Evolutionary conservation across 2,797 vertebrate species (phyloP).

Genomic region (Crotalus adamanteus): DNA sequence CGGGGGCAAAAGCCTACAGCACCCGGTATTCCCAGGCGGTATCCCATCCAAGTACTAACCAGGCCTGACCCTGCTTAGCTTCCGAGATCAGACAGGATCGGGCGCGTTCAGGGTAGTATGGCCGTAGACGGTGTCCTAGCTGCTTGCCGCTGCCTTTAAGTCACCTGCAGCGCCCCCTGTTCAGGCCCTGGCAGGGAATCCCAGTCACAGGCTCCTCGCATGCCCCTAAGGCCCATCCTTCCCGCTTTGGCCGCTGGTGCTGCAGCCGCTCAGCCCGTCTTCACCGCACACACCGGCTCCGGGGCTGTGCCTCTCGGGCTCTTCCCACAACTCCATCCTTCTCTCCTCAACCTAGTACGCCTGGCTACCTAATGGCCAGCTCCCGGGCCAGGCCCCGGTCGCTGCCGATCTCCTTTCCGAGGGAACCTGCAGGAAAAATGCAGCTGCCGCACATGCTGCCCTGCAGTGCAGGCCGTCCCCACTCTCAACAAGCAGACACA

Average conservation of each 20-base stretch:
- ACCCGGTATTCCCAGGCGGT: no score
- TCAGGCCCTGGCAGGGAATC: neutral
- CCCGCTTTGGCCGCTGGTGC: neutral
- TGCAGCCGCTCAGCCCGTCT: neutral
- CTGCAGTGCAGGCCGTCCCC: no score
- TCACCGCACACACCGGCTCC: rapidly evolving
- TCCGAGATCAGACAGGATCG: no score
- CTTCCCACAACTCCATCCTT: neutral
- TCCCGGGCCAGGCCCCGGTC: no score
- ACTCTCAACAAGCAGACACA: no score
- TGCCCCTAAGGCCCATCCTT: neutral
- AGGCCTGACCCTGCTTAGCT: no score
- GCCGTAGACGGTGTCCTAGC: neutral
- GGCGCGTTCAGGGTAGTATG: no score
- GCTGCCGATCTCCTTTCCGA: no score
- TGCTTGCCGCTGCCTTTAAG: neutral
- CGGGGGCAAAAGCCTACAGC: no score
- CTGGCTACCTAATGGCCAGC: neutral
- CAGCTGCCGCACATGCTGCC: no score
- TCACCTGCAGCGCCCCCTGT: neutral
- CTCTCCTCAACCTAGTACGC: neutral
- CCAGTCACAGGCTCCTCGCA: rapidly evolving
- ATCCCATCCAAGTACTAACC: no score
- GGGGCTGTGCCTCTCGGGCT: neutral
- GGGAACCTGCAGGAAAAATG: no score